Evolutionary conservation across 2,113 vertebrate genomes (phyloP).

Genomic region (Cyanoramphus novaezelandiae): DNA sequence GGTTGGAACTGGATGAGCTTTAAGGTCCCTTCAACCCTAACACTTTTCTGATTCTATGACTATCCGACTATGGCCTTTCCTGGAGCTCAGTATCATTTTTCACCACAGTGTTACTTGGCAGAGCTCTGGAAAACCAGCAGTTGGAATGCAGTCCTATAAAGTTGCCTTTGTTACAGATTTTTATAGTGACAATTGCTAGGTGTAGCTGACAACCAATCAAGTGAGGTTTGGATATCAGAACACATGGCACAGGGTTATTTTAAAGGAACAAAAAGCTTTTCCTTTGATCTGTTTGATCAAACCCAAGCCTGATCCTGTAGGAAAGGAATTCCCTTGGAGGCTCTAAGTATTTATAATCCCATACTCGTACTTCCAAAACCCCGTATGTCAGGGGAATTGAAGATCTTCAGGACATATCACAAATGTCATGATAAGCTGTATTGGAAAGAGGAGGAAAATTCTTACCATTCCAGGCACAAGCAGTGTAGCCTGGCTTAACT

Average conservation of each 20-base stretch:
- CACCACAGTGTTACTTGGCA: background rate
- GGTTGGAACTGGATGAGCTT: no score
- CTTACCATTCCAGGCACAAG: background rate
- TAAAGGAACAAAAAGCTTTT: background rate
- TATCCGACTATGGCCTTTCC: background rate
- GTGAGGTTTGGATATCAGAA: background rate
- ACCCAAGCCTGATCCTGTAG: background rate
- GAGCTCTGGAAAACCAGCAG: background rate
- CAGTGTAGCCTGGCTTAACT: background rate
- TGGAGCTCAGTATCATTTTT: background rate
- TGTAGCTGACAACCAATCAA: rapidly evolving
- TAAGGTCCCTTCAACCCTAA: no score
- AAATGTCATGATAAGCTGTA: background rate
- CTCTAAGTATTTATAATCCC: background rate
- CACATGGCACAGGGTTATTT: background rate
- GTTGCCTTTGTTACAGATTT: background rate
- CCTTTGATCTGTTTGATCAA: background rate
- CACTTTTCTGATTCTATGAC: no score
- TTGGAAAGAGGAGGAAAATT: background rate
- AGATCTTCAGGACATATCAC: background rate
- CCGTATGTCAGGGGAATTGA: background rate
- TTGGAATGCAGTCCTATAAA: background rate
- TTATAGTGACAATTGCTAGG: background rate
- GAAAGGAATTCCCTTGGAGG: background rate
- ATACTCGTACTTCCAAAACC: background rate